Evolutionary conservation across 2,888 invertebrate species (phyloP), one percentile per base, ranked within the genome.

Genomic region (Unio delphinus): DNA sequence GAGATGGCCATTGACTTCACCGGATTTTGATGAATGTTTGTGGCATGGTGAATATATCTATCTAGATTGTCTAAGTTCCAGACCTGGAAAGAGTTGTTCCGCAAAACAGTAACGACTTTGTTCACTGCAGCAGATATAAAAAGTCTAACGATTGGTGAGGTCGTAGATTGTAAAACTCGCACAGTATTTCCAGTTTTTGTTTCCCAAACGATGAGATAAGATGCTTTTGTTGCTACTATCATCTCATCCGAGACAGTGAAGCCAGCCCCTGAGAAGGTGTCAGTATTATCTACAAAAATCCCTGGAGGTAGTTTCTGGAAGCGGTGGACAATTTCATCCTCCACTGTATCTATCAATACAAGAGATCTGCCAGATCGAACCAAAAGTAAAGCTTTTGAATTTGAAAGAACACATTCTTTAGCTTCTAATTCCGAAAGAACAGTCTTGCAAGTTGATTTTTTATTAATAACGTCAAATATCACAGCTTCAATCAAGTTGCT

Each of bases 11-110:
- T 28, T 3, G 75, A 72, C 56, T 66, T 68, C 0, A 88, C 81
- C 7, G 74, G 61, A 15, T 80, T 81, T n/a, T 77, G 78, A 63
- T 84, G 77, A 61, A 85, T 74, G 62, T 83, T 78, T 28, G 83
- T 81, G 1, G 80, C 69, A 70, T 86, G 85, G 20, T 76, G 75
- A 30, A 84, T 79, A 69, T 86, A 81, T 8, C 82, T 78, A 65
- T 86, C 83, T n/a, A 88, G 73, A 73, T 87, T 86, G 71, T 84
- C 78, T 18, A 88, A 69, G 65, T 86, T 80, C 88, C 88, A 88
- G 3, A 86, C 84, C 72, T 87, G 86, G 56, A 88, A 75, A 1
- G 80, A 74, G 68, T 84, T 82, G 79, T 88, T 82, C 45, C 80
- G 72, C 5, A 85, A 75, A 17, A 88, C 74, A 4, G 83, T 80